A percentile compares a stretch with the other conserved stretches of the same genome.
phyloP scores from a whole-genome alignment of 2,797 vertebrate genomes.

The Synanceia verrucosa region DNA sequence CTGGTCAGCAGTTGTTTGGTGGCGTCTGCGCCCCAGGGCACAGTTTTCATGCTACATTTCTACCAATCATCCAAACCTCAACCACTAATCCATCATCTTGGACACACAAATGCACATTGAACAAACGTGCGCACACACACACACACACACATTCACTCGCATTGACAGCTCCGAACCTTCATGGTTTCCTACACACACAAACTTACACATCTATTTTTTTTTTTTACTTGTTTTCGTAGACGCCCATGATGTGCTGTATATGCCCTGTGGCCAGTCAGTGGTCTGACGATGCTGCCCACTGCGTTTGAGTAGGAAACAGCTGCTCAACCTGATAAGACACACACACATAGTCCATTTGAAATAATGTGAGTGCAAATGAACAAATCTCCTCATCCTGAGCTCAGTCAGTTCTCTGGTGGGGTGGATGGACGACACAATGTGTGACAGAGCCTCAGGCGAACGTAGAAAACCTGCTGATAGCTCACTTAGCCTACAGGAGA shows the following conservation, averaged over 20 bases:
- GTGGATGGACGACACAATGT: slow-evolving; percentile 1
- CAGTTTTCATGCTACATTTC: slow-evolving; percentile 72
- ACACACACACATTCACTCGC: background rate
- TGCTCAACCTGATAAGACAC: slow-evolving; percentile 59
- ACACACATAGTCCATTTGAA: slow-evolving; percentile 12
- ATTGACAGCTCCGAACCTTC: slow-evolving; percentile 1
- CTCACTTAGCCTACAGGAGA: background rate
- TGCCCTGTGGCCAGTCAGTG: slow-evolving; percentile 28
- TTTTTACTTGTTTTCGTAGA: slow-evolving; percentile 3
- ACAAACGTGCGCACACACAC: background rate
- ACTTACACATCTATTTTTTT: slow-evolving; percentile 11
- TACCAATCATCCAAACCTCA: slow-evolving; percentile 57
- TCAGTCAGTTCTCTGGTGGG: slow-evolving; percentile 19
- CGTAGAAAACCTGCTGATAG: background rate
- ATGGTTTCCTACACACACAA: background rate
- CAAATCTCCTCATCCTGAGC: slow-evolving; percentile 17
- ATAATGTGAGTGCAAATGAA: slow-evolving; percentile 16
- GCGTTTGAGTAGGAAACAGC: slow-evolving; percentile 65
- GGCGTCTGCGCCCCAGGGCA: slow-evolving; percentile 46
- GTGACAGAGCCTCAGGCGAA: background rate
- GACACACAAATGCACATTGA: slow-evolving; percentile 22
- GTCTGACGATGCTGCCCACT: slow-evolving; percentile 49
- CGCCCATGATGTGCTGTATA: background rate
- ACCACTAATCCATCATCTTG: slow-evolving; percentile 64
- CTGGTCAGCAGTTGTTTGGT: slow-evolving; percentile 43